Conservation (phyloP, 2,797 vertebrate species). For the Tapera naevia region DNA sequence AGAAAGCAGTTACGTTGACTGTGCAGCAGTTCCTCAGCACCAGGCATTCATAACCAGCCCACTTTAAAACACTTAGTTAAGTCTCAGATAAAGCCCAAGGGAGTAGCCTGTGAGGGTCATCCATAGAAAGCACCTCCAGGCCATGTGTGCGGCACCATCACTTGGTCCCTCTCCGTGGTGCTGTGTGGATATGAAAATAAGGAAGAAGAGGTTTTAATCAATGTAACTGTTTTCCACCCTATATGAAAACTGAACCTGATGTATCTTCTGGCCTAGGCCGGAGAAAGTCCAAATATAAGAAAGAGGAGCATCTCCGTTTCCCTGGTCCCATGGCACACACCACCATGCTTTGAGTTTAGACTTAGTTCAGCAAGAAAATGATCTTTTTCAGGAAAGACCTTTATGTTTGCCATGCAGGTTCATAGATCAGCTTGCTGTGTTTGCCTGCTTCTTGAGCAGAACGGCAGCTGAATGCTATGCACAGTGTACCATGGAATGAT, state of each 20-base stretch:
- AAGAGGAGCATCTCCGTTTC: not conserved
- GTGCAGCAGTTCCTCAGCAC: not conserved
- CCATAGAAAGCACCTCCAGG: not conserved
- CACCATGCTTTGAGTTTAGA: not conserved
- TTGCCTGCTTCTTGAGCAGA: not conserved
- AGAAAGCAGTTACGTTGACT: not conserved
- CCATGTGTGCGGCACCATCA: accelerated
- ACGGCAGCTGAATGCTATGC: not conserved
- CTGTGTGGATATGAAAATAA: not conserved
- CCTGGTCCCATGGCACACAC: accelerated
- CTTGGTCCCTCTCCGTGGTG: not conserved
- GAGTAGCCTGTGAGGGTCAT: not conserved
- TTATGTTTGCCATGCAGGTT: not conserved
- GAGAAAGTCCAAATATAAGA: not conserved
- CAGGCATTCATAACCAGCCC: not conserved
- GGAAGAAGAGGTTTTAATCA: not conserved
- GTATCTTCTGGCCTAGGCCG: not conserved
- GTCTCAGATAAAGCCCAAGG: not conserved
- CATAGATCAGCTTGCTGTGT: not conserved
- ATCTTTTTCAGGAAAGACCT: not conserved
- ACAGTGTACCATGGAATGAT: accelerated
- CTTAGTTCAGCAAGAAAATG: not conserved
- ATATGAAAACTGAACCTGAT: not conserved
- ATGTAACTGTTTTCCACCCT: not conserved
- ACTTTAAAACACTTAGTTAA: not conserved